Conservation (phyloP, 2,888 invertebrate species). For the Dascillus cervinus region DNA sequence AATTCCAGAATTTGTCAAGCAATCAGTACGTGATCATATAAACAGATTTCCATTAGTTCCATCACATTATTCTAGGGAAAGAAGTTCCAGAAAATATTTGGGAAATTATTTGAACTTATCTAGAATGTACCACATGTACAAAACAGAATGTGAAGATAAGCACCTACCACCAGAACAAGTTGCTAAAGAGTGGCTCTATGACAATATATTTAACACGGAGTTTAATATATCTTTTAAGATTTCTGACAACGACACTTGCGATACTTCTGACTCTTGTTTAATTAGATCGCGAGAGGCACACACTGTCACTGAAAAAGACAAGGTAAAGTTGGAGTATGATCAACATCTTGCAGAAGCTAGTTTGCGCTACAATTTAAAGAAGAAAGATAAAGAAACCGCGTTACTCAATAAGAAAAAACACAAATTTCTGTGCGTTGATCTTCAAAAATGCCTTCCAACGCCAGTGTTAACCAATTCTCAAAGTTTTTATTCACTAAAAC, state of each 20-base stretch:
- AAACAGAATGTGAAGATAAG: constrained; percentile 5
- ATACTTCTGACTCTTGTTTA: constrained; percentile 5
- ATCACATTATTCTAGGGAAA: constrained; percentile 6
- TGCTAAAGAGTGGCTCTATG: constrained; percentile 8
- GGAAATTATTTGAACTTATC: constrained; percentile 7
- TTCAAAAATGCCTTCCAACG: too few species aligned
- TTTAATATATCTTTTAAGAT: too few species aligned
- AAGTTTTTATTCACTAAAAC: too few species aligned
- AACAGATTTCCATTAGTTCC: constrained; percentile 4
- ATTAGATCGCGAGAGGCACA: constrained; percentile 4
- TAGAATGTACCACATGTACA: constrained; percentile 5
- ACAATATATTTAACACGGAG: too few species aligned
- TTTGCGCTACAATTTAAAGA: constrained; percentile 1
- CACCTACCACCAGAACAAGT: constrained; percentile 5
- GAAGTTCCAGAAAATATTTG: constrained; percentile 6
- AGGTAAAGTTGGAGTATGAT: too few species aligned
- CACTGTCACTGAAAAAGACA: not conserved
- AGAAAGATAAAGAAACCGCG: constrained; percentile 5
- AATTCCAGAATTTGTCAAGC: constrained; percentile 2
- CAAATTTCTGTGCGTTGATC: too few species aligned
- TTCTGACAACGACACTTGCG: constrained; percentile 7
- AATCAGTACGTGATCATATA: constrained; percentile 5
- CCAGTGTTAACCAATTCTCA: too few species aligned
- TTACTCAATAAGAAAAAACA: too few species aligned
- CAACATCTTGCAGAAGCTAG: too few species aligned